These are phyloP conservation scores for Microtus montanus DNA, from an alignment of 2,113 vertebrate genomes.

Conservation along the genomic window DNA sequence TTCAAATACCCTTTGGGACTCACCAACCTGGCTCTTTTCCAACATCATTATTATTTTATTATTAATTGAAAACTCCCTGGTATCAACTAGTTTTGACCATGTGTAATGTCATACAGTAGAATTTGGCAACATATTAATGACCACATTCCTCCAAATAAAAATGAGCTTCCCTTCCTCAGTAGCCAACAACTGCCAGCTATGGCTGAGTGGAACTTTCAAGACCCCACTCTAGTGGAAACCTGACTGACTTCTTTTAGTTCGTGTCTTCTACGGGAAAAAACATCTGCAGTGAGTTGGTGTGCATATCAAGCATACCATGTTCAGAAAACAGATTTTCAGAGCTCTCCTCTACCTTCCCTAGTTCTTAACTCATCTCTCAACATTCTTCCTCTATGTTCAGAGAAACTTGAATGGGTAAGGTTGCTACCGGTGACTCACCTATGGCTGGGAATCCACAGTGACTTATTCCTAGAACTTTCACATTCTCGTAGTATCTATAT, in stretches of 20 bases:
- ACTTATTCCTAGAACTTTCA: not conserved
- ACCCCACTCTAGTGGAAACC: not conserved
- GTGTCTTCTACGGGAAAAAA: not conserved
- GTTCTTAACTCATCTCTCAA: not conserved
- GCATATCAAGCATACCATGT: not conserved
- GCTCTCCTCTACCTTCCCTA: no score
- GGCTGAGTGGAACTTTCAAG: not conserved
- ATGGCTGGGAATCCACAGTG: not conserved
- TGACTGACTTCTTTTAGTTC: not conserved
- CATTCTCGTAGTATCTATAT: not conserved
- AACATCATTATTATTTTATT: not conserved
- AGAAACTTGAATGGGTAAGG: not conserved
- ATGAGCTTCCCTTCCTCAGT: no score
- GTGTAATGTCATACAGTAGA: not conserved
- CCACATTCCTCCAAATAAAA: not conserved
- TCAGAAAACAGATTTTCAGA: not conserved
- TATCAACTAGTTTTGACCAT: not conserved
- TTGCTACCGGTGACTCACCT: not conserved
- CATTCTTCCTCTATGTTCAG: not conserved
- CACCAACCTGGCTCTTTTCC: not conserved
- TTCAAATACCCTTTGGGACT: not conserved
- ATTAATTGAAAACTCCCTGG: not conserved
- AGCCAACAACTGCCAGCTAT: no score
- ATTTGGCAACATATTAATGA: not conserved
- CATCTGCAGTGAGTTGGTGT: not conserved